Conservation (phyloP, 2,888 invertebrate genomes). For the Allacma fusca region DNA sequence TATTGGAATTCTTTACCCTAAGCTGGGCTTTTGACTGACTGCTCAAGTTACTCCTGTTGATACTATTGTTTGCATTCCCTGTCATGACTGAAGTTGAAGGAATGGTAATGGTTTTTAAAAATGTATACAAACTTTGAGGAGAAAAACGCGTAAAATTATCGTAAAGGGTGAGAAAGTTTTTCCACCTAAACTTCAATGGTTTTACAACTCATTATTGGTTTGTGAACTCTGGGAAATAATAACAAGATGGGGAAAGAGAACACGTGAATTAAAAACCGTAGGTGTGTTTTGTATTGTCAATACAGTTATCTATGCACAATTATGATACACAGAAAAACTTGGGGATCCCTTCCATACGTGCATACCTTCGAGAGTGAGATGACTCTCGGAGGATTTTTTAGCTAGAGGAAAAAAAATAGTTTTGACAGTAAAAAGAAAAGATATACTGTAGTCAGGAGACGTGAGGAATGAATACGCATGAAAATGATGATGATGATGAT, state of each 20-base stretch:
- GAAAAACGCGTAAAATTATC: neutral
- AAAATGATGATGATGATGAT: constrained; percentile 34
- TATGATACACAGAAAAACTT: too few relatives aligned
- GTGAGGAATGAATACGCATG: constrained; percentile 22
- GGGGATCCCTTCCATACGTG: too few relatives aligned
- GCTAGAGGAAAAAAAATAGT: neutral
- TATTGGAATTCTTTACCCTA: constrained; percentile 26
- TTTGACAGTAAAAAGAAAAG: constrained; percentile 6
- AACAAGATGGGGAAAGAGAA: neutral
- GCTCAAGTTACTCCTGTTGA: too few relatives aligned
- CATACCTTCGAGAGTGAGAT: too few relatives aligned
- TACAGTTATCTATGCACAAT: too few relatives aligned
- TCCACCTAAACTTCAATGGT: neutral
- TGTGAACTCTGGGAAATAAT: constrained; percentile 1
- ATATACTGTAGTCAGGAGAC: constrained; percentile 13
- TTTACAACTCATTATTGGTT: neutral
- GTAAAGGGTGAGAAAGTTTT: constrained; percentile 4
- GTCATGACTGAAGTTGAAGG: neutral
- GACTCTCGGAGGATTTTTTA: neutral
- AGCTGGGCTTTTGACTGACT: too few relatives aligned
- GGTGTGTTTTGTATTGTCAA: neutral
- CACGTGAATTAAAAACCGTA: neutral
- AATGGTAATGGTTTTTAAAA: constrained; percentile 36
- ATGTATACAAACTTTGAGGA: neutral
- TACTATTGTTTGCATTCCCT: too few relatives aligned